Conservation (phyloP, 2,113 vertebrate genomes). For the Coregonus clupeaformis region DNA sequence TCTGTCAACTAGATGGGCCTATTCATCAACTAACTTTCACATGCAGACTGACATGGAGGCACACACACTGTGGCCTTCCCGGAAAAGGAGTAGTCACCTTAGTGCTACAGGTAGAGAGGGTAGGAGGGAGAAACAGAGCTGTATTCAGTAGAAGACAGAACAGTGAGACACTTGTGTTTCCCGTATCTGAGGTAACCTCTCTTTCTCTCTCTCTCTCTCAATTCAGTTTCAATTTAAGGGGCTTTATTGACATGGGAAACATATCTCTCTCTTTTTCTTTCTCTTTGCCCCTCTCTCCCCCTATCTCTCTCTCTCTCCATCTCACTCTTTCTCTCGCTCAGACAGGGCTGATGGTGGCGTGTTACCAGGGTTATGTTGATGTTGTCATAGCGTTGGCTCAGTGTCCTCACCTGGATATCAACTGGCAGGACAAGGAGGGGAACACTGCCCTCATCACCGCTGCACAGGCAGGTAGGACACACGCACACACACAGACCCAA, state of each 20-base stretch:
- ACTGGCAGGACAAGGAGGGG: slow-evolving; percentile 97
- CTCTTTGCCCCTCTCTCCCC: no score
- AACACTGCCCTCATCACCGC: slow-evolving; percentile 95
- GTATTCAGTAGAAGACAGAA: no score
- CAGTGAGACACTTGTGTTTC: background rate
- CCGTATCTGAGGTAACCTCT: background rate
- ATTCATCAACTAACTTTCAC: background rate
- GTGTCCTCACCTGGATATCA: slow-evolving; percentile 90
- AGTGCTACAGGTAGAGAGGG: no score
- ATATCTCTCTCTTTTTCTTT: background rate
- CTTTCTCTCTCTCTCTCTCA: background rate
- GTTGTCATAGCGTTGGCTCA: slow-evolving; percentile 87
- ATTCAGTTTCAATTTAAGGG: no score
- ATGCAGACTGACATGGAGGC: background rate
- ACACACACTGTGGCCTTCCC: slow-evolving; percentile 15
- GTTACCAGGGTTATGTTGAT: slow-evolving; percentile 94
- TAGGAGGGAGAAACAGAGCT: no score
- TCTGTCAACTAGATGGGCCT: background rate
- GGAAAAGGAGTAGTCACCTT: no score
- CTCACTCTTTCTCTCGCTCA: slow-evolving; percentile 41
- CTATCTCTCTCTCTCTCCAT: no score
- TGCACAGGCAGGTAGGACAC: slow-evolving; percentile 88
- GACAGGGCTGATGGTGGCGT: slow-evolving; percentile 91
- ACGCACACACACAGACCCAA: background rate
- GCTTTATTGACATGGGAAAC: no score